Percentiles rank a stretch among this genome's conserved stretches.
phyloP scores from a whole-genome alignment of 2,888 invertebrate genomes.

The Agrotis exclamationis region DNA sequence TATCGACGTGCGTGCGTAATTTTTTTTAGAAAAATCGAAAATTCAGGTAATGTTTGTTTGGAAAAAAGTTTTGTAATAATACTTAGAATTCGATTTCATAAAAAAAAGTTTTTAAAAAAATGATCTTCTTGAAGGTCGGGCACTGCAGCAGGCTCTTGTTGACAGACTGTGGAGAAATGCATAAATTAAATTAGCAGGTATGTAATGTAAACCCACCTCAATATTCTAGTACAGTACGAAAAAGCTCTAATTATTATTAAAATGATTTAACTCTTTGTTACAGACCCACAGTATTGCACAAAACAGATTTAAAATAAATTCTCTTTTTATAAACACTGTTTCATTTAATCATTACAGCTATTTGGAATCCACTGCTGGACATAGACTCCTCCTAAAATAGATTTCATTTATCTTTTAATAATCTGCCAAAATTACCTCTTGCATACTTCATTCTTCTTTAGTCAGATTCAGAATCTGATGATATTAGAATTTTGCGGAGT shows the following conservation, averaged over 20 bases:
- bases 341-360: conserved; percentile 1
- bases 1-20: no score
- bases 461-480: conserved; percentile 8
- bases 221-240: conserved; percentile 9
- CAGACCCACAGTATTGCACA: no score
- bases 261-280: no score
- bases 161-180: conserved; percentile 9
- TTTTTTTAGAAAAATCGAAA: no score
- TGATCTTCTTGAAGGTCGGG: conserved; percentile 14
- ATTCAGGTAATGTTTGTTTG: no score
- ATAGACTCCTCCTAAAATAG: no score
- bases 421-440: conserved; percentile 3
- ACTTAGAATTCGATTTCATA: no score
- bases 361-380: conserved; percentile 5
- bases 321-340: conserved; percentile 4
- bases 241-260: conserved; percentile 1
- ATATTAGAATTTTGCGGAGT: neutral
- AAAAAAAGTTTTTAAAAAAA: no score
- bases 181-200: conserved; percentile 8
- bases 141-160: conserved; percentile 15
- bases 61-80: no score
- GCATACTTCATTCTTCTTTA: neutral
- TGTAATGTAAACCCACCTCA: neutral
- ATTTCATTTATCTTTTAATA: conserved; percentile 9
- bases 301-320: neutral